phyloP scores from a whole-genome alignment of 1,140 invertebrate species.

The Drosophila prosaltans region DNA sequence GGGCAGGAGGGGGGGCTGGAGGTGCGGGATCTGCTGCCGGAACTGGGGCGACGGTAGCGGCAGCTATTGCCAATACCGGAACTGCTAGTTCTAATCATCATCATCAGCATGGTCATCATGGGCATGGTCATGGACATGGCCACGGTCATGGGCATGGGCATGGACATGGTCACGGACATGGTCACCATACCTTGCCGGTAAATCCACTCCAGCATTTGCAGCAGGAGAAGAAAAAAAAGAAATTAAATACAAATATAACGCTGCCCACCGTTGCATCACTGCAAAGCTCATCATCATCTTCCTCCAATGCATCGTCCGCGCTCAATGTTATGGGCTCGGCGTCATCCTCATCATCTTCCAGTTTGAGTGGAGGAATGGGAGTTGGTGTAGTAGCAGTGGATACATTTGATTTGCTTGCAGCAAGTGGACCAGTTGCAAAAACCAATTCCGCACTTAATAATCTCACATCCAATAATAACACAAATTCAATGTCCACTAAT shows the following conservation, averaged over 20 bases:
- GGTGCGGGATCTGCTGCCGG: constrained; percentile 20
- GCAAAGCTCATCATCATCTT: neutral
- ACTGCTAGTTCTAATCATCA: constrained; percentile 32
- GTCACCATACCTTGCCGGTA: neutral
- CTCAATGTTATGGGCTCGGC: neutral
- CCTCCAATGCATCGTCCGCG: neutral
- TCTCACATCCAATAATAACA: constrained; percentile 27
- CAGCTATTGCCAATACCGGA: constrained; percentile 19
- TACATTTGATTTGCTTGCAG: constrained; percentile 3
- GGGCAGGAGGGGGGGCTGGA: constrained; percentile 52
- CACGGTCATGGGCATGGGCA: constrained; percentile 33
- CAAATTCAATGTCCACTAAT: constrained; percentile 63
- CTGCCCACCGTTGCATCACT: constrained; percentile 12
- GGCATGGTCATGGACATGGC: constrained; percentile 29
- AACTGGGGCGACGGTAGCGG: constrained; percentile 29
- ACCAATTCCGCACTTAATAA: neutral
- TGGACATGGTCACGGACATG: constrained; percentile 19
- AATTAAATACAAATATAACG: constrained; percentile 12
- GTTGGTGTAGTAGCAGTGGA: constrained; percentile 3
- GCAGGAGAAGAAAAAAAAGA: constrained; percentile 23
- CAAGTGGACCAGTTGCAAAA: constrained; percentile 2
- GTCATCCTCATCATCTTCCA: constrained; percentile 7
- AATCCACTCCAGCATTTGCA: constrained; percentile 5
- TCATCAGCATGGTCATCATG: constrained; percentile 24
- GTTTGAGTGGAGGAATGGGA: neutral